Base-by-base conservation (phyloP, 2,888 invertebrate genomes). In the Archips xylosteana region DNA sequence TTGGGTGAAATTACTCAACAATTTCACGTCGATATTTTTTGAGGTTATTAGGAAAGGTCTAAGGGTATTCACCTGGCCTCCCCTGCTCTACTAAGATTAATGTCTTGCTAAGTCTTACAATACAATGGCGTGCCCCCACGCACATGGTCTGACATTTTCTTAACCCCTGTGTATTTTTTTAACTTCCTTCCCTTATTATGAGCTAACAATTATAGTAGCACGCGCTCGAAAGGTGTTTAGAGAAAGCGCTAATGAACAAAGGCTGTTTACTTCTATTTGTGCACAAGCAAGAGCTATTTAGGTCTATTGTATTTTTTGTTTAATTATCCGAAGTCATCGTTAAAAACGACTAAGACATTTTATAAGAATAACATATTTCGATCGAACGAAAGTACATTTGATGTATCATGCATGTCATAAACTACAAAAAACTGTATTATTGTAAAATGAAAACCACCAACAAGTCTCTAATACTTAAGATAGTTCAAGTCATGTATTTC, bases 141-240 rank as follows among this genome's bases (percentile, higher is more conserved):
- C 92, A 92, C 89, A 92, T 91, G 91, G 89, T 87, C 87, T 91
- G 92, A 75, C 77, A 78, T 78, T 78, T 57, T 77, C 75, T 74
- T 66, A 75, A 75, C 77, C 91, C 90, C 83, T 82, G 81, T 83
- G 66, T 66, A 36, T 69, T 75, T 89, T 89, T 89, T 89, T 87
- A 75, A 88, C 86, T 90, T 91, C 90, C 90, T 91, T 85, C 84
- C 86, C 85, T 88, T 89, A 88, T 89, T 89, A 88, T 86, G 81
- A 84, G 82, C 85, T 85, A 82, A 87, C 85, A 87, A 89, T 89
- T 87, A 89, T 79, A 78, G 79, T 82, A 86, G 91, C 92, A 92
- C 93, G 92, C 90, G 92, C 85, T 77, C 82, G 81, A 90, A 92
- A 92, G 92, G 92, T 92, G 92, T 89, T 89, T 88, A 89, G 89